Evolutionary conservation across 2,797 vertebrate species (phyloP).

Genomic region (Cyclura pinguis): DNA sequence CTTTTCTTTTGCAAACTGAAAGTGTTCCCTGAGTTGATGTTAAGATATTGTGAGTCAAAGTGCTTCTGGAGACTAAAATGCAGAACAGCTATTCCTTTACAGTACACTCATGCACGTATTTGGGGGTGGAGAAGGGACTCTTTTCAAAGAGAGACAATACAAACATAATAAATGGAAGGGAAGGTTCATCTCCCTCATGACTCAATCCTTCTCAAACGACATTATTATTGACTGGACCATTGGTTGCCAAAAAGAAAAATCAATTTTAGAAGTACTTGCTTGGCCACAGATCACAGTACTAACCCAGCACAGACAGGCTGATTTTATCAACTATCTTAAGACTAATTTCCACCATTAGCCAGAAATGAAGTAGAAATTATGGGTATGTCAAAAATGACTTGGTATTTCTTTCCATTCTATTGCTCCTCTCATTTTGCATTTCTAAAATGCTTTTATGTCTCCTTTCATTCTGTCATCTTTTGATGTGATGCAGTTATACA

Average conservation of each 20-base stretch:
- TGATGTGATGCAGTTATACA: neutral
- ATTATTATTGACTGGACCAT: slow-evolving; percentile 87
- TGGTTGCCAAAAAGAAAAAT: slow-evolving; percentile 86
- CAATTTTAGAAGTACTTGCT: slow-evolving; percentile 82
- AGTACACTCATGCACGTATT: slow-evolving; percentile 62
- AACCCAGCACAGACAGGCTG: slow-evolving; percentile 77
- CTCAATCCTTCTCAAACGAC: slow-evolving; percentile 84
- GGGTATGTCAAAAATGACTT: slow-evolving; percentile 66
- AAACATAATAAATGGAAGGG: slow-evolving; percentile 84
- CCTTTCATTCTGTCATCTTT: slow-evolving; percentile 43
- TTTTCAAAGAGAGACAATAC: slow-evolving; percentile 83
- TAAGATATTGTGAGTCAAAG: slow-evolving; percentile 47
- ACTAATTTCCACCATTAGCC: slow-evolving; percentile 80
- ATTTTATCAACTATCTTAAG: slow-evolving; percentile 81
- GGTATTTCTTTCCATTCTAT: slow-evolving; percentile 63
- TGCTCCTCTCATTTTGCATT: slow-evolving; percentile 56
- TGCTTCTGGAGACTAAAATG: slow-evolving; percentile 39
- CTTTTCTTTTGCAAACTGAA: slow-evolving; percentile 16
- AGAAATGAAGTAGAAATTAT: slow-evolving; percentile 77
- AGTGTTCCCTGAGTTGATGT: slow-evolving; percentile 40
- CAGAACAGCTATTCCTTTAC: slow-evolving; percentile 49
- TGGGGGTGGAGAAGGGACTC: slow-evolving; percentile 37
- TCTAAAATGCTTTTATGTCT: slow-evolving; percentile 20
- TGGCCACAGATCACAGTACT: slow-evolving; percentile 77
- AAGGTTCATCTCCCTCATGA: slow-evolving; percentile 81